Evolutionary conservation across 2,113 vertebrate genomes (phyloP), one percentile per base, ranked within the genome.

Genomic region (Aviceda subcristata): DNA sequence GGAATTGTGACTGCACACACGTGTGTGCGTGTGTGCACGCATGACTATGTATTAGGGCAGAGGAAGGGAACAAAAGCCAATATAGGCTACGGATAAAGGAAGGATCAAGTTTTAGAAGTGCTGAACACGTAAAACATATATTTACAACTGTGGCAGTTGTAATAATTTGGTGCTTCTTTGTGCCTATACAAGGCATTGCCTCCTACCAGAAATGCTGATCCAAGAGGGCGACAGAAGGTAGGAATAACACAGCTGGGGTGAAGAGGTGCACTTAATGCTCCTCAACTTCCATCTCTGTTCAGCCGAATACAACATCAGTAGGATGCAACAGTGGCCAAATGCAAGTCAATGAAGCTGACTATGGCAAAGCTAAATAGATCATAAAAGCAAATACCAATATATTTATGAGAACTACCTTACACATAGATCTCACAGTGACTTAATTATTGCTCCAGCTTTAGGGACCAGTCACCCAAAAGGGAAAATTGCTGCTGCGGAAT

Each of bases 1-100:
- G n/a, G 11, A 68, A n/a, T 3, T 3, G 8, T 30, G 30, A 4
- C 6, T 16, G n/a, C 3, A 1, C 4, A 3, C 0, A 4, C 2
- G 3, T 6, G 3, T 3, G 3, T 21, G 8, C 41, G 19, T 38
- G 14, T 15, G 9, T 3, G 4, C 39, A 11, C 11, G 23, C 27
- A 18, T 17, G n/a, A 23, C n/a, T 45, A 12, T 38, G 14, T n/a
- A 10, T 30, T n/a, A 78, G 30, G 69, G 38, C 8, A 43, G 36
- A 43, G 29, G 38, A 77, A 60, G 24, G 11, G 19, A 91, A 48
- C 19, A 71, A 77, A 94, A 67, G 15, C 27, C 41, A 48, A 6
- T 45, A 34, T 2, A 74, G 36, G 19, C 9, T 46, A 21, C 18
- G 6, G 41, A 48, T 46, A 53, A 59, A 80, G 18, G 29, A 81